Conservation (phyloP, 1,140 invertebrate species). For the Scaptomyza graminum region DNA sequence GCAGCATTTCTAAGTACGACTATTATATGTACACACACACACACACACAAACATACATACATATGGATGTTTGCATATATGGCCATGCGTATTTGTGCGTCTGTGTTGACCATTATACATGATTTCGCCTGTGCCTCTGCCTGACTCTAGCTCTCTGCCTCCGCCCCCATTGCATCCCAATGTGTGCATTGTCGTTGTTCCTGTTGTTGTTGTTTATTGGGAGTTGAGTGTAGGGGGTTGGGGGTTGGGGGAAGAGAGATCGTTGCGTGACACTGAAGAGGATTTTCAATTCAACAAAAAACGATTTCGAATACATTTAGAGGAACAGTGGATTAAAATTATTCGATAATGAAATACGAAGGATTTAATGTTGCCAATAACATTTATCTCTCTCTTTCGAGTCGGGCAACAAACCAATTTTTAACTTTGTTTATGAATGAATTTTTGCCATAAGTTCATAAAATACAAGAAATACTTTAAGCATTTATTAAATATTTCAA, state of each 20-base stretch:
- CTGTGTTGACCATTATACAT: slow-evolving; percentile 50
- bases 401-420: neutral
- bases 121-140: slow-evolving; percentile 54
- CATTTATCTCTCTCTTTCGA: neutral
- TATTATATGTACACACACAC: slow-evolving; percentile 51
- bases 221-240: neutral
- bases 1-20: slow-evolving; percentile 71
- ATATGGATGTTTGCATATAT: slow-evolving; percentile 23
- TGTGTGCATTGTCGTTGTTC: slow-evolving; percentile 2
- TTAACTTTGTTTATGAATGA: no score
- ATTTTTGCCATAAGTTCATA: no score
- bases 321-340: slow-evolving; percentile 60
- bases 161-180: no score
- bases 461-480: no score
- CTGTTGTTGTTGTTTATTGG: no score
- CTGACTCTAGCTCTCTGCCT: neutral
- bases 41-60: slow-evolving; percentile 24
- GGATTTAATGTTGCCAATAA: neutral
- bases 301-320: slow-evolving; percentile 69
- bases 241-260: slow-evolving; percentile 39
- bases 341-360: slow-evolving; percentile 19
- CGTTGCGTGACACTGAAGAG: slow-evolving; percentile 58
- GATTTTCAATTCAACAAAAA: slow-evolving; percentile 79
- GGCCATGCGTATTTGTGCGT: slow-evolving; percentile 37
- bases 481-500: no score